Base-by-base conservation (phyloP, 2,888 invertebrate species). In the Macrophya annulata region DNA sequence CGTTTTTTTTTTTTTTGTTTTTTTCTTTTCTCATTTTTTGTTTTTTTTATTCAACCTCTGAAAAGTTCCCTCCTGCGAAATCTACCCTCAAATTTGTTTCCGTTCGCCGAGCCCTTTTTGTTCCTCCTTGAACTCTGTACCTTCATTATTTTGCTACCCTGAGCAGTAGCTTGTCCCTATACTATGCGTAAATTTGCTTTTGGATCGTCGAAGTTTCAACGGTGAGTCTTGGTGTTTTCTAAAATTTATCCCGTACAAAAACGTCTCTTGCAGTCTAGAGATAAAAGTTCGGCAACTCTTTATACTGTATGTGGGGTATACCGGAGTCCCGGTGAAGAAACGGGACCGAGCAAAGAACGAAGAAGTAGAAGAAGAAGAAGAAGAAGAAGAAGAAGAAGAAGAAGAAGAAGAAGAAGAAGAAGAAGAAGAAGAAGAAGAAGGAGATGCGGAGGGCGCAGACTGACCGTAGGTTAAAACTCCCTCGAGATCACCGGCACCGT, bases 391-490 rank as follows among this genome's bases (percentile, higher is more conserved):
- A n/a, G n/a, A n/a, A n/a, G 21, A 31, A 31, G 77, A 51, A 51
- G 48, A 12, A 8, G 45, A 2, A 45, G 6, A 21, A 21, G n/a
- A 17, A 21, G 72, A 21, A n/a, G 21, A 21, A 31, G 37, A 37
- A 51, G 77, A 51, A 51, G 51, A 8, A 37, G 9, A 4, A 17
- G 31, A 31, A 17, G 77, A 31, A 48, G 76, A 51, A 15, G 25
- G 55, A 37, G 77, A 51, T 62, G 45, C 37, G 6, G 31, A 43
- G 62, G 59, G 81, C 21, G 43, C 65, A 68, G 81, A 68, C 68
- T 83, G 83, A 83, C 83, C 83, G 83, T 83, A 71, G 68, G 83
- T 83, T 83, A 83, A 83, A 83, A 83, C 83, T 68, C 83, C 83
- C 83, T 51, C 9, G 83, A 51, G 83, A 83, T 83, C 83, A 68